Base-by-base conservation (phyloP, 2,113 vertebrate genomes). In the Pampusana beccarii region DNA sequence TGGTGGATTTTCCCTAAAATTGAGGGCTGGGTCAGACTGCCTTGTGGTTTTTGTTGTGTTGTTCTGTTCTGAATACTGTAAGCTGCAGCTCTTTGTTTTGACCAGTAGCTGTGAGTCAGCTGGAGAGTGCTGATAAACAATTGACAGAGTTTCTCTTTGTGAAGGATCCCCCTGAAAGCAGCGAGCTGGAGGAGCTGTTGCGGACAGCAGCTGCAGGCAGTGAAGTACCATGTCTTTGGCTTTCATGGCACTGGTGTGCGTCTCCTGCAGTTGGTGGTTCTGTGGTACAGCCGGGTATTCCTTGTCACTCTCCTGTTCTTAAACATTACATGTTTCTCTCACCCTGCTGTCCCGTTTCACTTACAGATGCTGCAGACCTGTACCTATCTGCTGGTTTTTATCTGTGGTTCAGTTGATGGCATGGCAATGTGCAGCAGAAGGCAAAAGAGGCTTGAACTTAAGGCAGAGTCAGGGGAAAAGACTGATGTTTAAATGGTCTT, bases 121-220 rank as follows among this genome's bases (percentile, higher is more conserved):
- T 90, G 86, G 57, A 86, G 42, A 50, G 40, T 21, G 46, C 69
- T 92, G 69, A 51, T 71, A 78, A 95, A 95, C 95, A 96, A 90
- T 83, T 74, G 82, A 93, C 95, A 96, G 77, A 80, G 88, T 90
- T 93, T 78, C 56, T 78, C 82, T 96, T 96, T 95, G 88, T 96
- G 42, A 90, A 66, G 60, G 42, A 38, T 90, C 31, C 23, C n/a
- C 29, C 33, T 50, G 71, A 80, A 86, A 82, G n/a, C 44, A 48
- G 29, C 57, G 54, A 16, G 28, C 46, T 72, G 56, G 26, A 78
- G 46, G 77, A 88, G 51, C 60, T 61, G 57, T 80, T 88, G 67
- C n/a, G 57, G 38, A n/a, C 17, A 88, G 14, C 62, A 75, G 54
- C 79, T 88, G 24, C 67, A 51, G 51, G 20, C 51, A 26, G 11